Conservation (phyloP, 2,113 vertebrate species). For the Catharus fuscescens region DNA sequence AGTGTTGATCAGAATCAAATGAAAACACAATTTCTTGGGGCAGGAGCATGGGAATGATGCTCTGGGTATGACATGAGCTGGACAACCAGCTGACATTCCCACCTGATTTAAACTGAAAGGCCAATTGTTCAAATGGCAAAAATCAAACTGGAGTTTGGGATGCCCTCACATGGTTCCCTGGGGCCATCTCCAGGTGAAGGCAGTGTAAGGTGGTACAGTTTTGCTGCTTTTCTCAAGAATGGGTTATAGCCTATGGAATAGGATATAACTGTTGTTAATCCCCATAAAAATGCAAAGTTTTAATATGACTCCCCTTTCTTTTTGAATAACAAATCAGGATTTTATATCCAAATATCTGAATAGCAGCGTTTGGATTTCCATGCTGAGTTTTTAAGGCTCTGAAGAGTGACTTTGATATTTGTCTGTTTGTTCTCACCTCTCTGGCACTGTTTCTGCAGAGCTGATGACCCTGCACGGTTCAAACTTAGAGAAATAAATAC, state of each 20-base stretch:
- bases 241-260: background rate
- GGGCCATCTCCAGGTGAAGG: background rate
- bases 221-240: background rate
- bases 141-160: background rate
- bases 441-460: background rate
- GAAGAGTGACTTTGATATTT: background rate
- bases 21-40: background rate
- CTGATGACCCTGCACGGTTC: background rate
- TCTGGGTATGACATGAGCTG: background rate
- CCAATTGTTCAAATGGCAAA: background rate
- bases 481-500: constrained; percentile 46
- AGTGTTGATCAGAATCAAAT: background rate
- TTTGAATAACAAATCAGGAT: background rate
- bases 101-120: background rate
- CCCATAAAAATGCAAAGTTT: background rate
- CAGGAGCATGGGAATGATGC: background rate
- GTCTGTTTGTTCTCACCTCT: background rate
- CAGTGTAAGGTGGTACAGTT: rapidly evolving
- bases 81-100: background rate
- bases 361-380: background rate
- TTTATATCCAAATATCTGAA: background rate
- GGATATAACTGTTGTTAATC: background rate
- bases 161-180: background rate
- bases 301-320: background rate
- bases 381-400: background rate